Evolutionary conservation across 1,140 invertebrate genomes (phyloP), one percentile per base, ranked within the genome.

Genomic region (Hylaeus volcanicus): DNA sequence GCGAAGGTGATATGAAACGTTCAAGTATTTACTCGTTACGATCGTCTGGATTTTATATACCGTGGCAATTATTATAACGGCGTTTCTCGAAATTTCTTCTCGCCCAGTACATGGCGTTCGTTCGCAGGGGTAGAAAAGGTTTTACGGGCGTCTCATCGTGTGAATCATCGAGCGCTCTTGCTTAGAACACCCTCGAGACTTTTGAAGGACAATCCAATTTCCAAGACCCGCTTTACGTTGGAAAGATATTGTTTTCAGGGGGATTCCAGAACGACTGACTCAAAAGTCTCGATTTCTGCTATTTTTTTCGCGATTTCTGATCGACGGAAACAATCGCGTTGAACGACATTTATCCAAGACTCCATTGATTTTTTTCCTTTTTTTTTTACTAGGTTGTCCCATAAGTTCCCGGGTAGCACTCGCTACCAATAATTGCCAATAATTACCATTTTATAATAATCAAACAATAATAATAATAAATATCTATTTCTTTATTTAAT

Each of bases 201-300:
- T 79, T 82, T 70, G 75, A 84, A 85, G 85, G 75, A 86, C 85
- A 86, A 86, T 85, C 83, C 83, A 86, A 86, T 86, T 85, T 86
- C 75, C 74, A 85, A 64, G 80, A 72, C 83, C 66, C 71, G 70
- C 81, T 70, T 74, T 81, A 81, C 74, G 74, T 75, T 70, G 61
- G 75, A 70, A 72, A 56, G 81, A 74, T 82, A 78, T 82, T 79
- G 85, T 82, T 85, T 85, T 82, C 83, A 68, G 56, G 66, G 75
- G 78, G 65, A 60, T 74, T 74, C 69, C 37, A 53, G 39, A 56
- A 71, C 73, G 79, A 70, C 74, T 55, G 72, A 72, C 61, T 68
- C 63, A 64, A 15, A 84, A 82, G 81, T 82, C 74, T 58, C 39
- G 26, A 65, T 39, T 65, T 48, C 61, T n/a, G 41, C 4, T 41